A percentile compares a stretch with the other conserved stretches of the same genome.
These are phyloP conservation scores for Leucoma salicis DNA, from an alignment of 2,888 invertebrate species.

Conservation along the genomic window DNA sequence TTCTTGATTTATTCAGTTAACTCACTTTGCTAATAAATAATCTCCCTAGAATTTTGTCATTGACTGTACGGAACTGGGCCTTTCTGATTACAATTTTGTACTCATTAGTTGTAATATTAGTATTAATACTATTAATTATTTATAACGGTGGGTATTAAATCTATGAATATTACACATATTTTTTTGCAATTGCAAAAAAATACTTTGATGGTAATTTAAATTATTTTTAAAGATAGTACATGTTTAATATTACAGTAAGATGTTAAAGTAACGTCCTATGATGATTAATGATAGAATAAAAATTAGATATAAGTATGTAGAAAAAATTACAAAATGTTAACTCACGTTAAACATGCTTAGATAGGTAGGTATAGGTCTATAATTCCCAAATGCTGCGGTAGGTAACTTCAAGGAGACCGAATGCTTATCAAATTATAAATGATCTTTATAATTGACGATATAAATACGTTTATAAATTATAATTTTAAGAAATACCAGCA, in stretches of 20 bases:
- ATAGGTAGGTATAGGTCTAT: neutral
- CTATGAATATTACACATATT: neutral
- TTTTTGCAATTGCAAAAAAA: no score
- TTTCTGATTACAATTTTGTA: no score
- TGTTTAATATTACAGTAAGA: neutral
- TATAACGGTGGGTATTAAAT: no score
- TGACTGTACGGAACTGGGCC: conserved; percentile 40
- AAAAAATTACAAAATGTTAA: no score
- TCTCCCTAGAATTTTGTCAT: conserved; percentile 46
- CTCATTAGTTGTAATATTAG: neutral
- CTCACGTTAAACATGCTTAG: neutral
- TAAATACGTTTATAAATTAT: conserved; percentile 30
- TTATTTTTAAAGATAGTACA: neutral
- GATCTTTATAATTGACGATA: conserved; percentile 39
- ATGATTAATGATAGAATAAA: neutral
- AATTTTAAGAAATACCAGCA: conserved; percentile 37
- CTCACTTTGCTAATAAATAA: conserved; percentile 43
- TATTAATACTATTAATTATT: neutral
- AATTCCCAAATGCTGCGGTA: conserved; percentile 45
- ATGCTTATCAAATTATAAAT: conserved; percentile 38
- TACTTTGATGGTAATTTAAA: no score
- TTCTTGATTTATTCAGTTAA: conserved; percentile 64
- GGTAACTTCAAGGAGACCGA: conserved; percentile 35
- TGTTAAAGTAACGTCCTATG: neutral
- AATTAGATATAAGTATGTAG: no score